Percentiles rank a stretch among this genome's conserved stretches.
phyloP scores from a whole-genome alignment of 2,888 invertebrate genomes.

The Melieria omissa region DNA sequence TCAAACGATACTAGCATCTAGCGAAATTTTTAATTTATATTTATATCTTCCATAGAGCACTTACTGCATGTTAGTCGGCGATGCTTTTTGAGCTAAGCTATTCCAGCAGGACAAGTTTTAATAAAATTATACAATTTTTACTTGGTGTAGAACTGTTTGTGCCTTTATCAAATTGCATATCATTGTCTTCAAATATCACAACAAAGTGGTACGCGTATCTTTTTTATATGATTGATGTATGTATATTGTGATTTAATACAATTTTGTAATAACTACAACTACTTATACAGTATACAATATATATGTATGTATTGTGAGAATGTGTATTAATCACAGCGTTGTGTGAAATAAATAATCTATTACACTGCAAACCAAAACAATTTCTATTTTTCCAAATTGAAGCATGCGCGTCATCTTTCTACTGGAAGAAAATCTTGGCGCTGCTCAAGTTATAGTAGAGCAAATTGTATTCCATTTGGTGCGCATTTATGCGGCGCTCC shows the following conservation, averaged over 20 bases:
- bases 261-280: neutral
- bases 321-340: neutral
- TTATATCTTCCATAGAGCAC: too few species aligned
- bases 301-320: conserved; percentile 1
- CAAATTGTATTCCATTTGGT: conserved; percentile 87
- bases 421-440: conserved; percentile 93
- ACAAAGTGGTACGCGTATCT: too few species aligned
- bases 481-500: conserved; percentile 82
- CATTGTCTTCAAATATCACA: too few species aligned
- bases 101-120: too few species aligned
- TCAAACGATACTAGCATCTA: too few species aligned
- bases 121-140: too few species aligned
- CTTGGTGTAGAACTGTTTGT: too few species aligned
- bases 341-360: neutral
- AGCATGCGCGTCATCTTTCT: conserved; percentile 9
- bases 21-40: too few species aligned
- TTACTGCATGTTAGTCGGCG: too few species aligned
- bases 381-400: neutral
- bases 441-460: conserved; percentile 92
- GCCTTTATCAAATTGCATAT: too few species aligned
- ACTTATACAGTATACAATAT: neutral
- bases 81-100: too few species aligned
- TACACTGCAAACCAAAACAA: neutral
- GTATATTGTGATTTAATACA: conserved; percentile 4
- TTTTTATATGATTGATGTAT: neutral